A percentile compares a stretch with the other conserved stretches of the same genome.
These are phyloP conservation scores for Microtus pennsylvanicus DNA, from an alignment of 2,113 vertebrate species.

Conservation along the genomic window DNA sequence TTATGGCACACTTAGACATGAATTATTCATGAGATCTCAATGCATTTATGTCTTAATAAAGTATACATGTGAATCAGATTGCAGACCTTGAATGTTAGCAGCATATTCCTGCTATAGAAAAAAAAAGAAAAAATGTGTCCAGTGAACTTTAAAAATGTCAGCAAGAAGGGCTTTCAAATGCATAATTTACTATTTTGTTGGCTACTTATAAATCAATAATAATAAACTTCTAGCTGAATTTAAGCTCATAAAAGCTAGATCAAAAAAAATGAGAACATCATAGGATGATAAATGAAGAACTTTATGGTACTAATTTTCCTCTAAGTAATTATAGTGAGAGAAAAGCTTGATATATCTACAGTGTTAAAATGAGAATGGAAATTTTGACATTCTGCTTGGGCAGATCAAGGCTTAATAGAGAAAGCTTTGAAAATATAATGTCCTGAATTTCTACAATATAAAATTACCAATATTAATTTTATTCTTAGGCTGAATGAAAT, in stretches of 20 bases:
- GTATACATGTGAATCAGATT: constrained; percentile 85
- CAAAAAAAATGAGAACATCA: constrained; percentile 81
- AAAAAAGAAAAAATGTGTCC: constrained; percentile 63
- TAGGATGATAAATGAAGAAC: constrained; percentile 81
- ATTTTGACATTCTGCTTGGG: constrained; percentile 61
- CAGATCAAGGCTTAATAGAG: constrained; percentile 23
- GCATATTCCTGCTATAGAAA: constrained; percentile 75
- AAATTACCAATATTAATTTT: background rate
- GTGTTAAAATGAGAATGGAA: constrained; percentile 73
- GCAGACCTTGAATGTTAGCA: constrained; percentile 80
- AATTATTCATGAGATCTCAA: constrained; percentile 86
- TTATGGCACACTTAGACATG: constrained; percentile 78
- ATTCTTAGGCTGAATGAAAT: constrained; percentile 25
- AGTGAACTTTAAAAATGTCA: constrained; percentile 89
- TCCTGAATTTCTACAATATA: background rate
- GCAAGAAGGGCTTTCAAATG: constrained; percentile 84
- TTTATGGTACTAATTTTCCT: constrained; percentile 80
- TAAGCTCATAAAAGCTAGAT: constrained; percentile 83
- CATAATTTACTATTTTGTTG: constrained; percentile 88
- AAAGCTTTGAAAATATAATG: constrained; percentile 3
- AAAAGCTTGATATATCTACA: constrained; percentile 44
- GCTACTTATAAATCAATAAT: constrained; percentile 85
- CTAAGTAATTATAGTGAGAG: constrained; percentile 61
- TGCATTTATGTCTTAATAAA: constrained; percentile 78
- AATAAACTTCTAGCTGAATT: constrained; percentile 84